Base-by-base conservation (phyloP, 2,797 vertebrate genomes). In the Gymnocypris eckloni region DNA sequence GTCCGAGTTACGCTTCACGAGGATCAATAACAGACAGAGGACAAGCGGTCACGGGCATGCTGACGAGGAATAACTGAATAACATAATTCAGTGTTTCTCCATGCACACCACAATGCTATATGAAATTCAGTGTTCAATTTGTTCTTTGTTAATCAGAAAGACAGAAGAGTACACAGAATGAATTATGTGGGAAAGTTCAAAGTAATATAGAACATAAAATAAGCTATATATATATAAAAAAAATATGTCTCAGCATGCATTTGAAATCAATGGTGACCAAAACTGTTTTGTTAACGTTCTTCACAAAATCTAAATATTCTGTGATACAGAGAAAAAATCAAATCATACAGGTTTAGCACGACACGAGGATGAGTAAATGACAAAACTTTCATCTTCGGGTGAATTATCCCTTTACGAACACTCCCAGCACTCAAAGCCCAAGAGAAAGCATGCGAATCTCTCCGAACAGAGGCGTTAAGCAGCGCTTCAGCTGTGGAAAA, bases 1-100 rank as follows among this genome's bases (percentile, higher is more conserved):
- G 48, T 69, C 61, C 1, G 16, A 52, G 45, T 28, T 77, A 39
- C 43, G 11, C 71, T 76, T 83, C 56, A 39, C 1, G 16, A 25
- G n/a, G 59, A 59, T 45, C 75, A 59, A 71, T 70, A 85, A 85
- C 37, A 43, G 25, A 39, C 4, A 48, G 16, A 67, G 69, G 39
- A 69, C 37, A 77, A 2, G 7, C 11, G 11, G 45, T 61, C 61
- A 69, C 0, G 7, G 61, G 20, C 77, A 45, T 20, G 39, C 39
- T 37, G 45, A 81, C 28, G 12, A 69, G 52, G 20, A 43, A 61
- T 43, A 43, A 61, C 6, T 61, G 13, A 61, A 43, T 28, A 10
- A 61, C 33, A 54, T 39, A n/a, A 77, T 39, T 77, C 20, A 2
- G 12, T n/a, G 33, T 59, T 77, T 59, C 33, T 56, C 33, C 20